Percentiles rank a stretch among this genome's conserved stretches.
Conservation (phyloP, 2,888 invertebrate genomes). For the Luperina nickerlii region DNA sequence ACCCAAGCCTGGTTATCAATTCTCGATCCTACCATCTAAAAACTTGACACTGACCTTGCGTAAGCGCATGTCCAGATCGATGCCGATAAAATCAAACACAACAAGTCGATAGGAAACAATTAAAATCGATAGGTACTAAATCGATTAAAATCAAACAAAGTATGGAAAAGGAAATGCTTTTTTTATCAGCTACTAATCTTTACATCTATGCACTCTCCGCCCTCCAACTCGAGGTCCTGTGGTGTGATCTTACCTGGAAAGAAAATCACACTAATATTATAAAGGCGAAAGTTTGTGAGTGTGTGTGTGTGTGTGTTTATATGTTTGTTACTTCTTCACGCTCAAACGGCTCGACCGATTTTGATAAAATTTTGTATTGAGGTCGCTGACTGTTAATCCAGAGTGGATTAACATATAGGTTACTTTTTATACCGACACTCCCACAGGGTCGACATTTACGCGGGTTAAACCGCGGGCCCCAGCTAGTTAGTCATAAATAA, state of each 20-base stretch:
- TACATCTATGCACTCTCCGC: conserved; percentile 90
- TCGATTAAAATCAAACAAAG: conserved; percentile 28
- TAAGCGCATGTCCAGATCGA: background rate
- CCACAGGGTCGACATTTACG: no score
- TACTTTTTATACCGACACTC: no score
- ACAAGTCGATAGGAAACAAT: conserved; percentile 17
- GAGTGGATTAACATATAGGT: no score
- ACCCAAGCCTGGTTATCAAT: background rate
- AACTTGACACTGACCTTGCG: background rate
- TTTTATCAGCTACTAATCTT: conserved; percentile 77
- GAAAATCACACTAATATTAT: background rate
- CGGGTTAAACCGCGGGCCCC: no score
- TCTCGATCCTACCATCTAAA: background rate
- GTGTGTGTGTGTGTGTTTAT: no score
- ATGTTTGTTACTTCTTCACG: no score
- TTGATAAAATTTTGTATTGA: no score
- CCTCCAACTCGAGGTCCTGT: conserved; percentile 86
- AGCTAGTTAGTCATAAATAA: no score
- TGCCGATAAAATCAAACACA: conserved; percentile 11
- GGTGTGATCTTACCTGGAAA: conserved; percentile 83
- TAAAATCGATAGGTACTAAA: conserved; percentile 4
- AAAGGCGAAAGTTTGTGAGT: no score
- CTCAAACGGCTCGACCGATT: no score
- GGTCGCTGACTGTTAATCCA: no score
- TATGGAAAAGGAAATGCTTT: conserved; percentile 28